phyloP scores from a whole-genome alignment of 53 echinoderm and acorn worm genomes.

The Arbacia lixula region DNA sequence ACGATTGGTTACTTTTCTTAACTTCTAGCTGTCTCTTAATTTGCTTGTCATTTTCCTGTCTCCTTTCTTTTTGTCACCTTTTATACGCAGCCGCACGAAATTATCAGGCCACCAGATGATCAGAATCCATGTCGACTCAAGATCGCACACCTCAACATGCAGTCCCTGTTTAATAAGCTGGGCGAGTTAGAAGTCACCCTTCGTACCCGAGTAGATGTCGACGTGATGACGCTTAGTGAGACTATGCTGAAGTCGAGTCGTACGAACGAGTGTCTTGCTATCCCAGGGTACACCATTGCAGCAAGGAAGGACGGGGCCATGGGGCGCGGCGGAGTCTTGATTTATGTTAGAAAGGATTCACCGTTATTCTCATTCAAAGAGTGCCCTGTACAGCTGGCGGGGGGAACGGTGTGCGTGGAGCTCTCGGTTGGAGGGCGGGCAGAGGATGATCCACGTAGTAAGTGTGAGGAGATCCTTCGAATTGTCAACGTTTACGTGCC shows the following conservation, averaged over 20 bases:
- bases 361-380: not conserved
- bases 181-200: slow-evolving; percentile 6
- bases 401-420: not conserved
- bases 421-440: not conserved
- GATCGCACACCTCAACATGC: slow-evolving; percentile 6
- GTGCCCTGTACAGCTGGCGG: not conserved
- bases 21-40: too few relatives aligned
- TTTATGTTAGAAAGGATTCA: not conserved
- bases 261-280: not conserved
- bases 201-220: not conserved
- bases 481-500: slow-evolving; percentile 4
- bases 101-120: too few relatives aligned
- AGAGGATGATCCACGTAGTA: not conserved
- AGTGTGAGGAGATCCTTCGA: slow-evolving; percentile 1
- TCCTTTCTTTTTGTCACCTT: too few relatives aligned
- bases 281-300: slow-evolving; percentile 13
- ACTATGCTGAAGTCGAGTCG: not conserved
- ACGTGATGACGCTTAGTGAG: slow-evolving; percentile 10
- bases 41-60: too few relatives aligned
- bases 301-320: slow-evolving; percentile 8
- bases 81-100: too few relatives aligned
- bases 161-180: slow-evolving; percentile 16
- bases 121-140: too few relatives aligned
- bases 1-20: too few relatives aligned
- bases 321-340: slow-evolving; percentile 6